Base-by-base conservation (phyloP, 2,113 vertebrate genomes). In the Archilochus colubris region DNA sequence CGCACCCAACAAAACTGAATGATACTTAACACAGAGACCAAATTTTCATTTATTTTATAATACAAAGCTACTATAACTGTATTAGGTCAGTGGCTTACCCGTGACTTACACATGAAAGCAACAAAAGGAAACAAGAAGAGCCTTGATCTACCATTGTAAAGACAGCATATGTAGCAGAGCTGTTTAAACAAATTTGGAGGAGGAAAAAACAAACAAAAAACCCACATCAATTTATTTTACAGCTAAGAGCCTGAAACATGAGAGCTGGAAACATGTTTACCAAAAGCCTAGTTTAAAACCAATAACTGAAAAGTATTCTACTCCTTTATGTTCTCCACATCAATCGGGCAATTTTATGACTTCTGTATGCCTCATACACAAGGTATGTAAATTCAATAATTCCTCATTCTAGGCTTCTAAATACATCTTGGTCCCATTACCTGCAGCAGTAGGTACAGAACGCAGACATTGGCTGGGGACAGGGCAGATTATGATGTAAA, bases 401-500 rank as follows among this genome's bases (percentile, higher is more conserved):
- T 48, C 19, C 53, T 86, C 51, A 64, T 57, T 57, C 68, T 88
- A 72, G 67, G 44, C 36, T 86, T 64, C 27, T 61, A 91, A 86
- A 93, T n/a, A 53, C 55, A 80, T 83, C 87, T 88, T 88, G 85
- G 51, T 80, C 22, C 64, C 68, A 61, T 88, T 90, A 93, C 64
- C 61, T 89, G 69, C 64, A 95, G 57, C 53, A 83, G 22, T n/a
- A 63, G 43, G 46, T 83, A 64, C 20, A 53, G 27, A 86, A 57
- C 14, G 23, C 72, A 91, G 88, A 57, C 53, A 59, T 88, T 64
- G 57, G 53, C 82, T 64, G 57, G 19, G 6, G 46, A 76, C 36
- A 73, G 73, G 28, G 40, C 44, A 82, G 68, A 31, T 74, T 50
- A 72, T 30, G 40, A 84, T 61, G n/a, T 75, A 94, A 95, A 95